Evolutionary conservation across 2,888 invertebrate species (phyloP).

Genomic region (Agrotis puta): DNA sequence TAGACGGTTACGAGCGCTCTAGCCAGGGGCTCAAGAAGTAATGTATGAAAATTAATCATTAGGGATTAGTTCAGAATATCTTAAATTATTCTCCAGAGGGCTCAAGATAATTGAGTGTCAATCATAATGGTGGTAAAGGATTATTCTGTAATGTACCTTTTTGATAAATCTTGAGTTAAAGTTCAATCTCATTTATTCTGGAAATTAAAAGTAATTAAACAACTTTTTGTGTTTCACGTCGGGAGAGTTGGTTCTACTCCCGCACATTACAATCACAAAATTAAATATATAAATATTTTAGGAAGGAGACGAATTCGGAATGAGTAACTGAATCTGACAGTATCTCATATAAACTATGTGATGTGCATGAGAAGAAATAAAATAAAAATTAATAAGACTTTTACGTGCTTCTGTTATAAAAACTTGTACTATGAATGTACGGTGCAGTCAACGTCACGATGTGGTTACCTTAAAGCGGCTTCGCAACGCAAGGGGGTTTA

Average conservation of each 20-base stretch:
- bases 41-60: conserved; percentile 61
- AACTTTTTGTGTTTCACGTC: conserved; percentile 1
- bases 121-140: conserved; percentile 32
- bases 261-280: background rate
- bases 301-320: background rate
- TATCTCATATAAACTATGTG: too few species aligned
- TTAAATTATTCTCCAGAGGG: conserved; percentile 31
- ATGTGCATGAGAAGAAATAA: too few species aligned
- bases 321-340: too few species aligned
- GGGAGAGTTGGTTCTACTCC: background rate
- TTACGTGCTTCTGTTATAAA: too few species aligned
- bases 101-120: conserved; percentile 51
- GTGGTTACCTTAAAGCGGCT: too few species aligned
- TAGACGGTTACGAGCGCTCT: conserved; percentile 15
- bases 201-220: conserved; percentile 14
- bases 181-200: conserved; percentile 9
- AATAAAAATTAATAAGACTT: too few species aligned
- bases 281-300: background rate
- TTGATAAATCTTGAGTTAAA: conserved; percentile 6
- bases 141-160: conserved; percentile 6
- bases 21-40: conserved; percentile 45
- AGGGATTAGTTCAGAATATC: conserved; percentile 40
- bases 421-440: too few species aligned
- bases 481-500: too few species aligned
- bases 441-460: too few species aligned